Base-by-base conservation (phyloP, 2,888 invertebrate species). In the Caradrina clavipalpis region DNA sequence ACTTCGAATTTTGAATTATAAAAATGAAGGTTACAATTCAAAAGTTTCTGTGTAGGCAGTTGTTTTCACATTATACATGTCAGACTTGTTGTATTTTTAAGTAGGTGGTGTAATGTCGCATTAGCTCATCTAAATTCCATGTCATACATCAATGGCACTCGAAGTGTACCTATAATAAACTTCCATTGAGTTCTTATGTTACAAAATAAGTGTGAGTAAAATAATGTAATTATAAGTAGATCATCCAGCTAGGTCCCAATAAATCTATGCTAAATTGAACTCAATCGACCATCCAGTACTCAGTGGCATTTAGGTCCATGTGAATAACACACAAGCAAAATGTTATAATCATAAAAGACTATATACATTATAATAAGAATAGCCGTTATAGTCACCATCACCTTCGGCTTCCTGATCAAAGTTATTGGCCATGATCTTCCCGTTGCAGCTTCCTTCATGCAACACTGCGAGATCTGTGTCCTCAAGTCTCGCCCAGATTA, bases 401-500 rank as follows among this genome's bases (percentile, higher is more conserved):
- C n/a, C 22, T n/a, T 62, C 39, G 1, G 1, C 11, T 3, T 3
- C 17, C 8, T 11, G 7, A 1, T 11, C 1, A 13, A 17, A 1
- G 0, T 45, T 17, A 2, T 45, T 4, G 17, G 45, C 2, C 45
- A 15, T 1, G 4, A 17, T 47, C 35, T 49, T 19, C 11, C 31
- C 67, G 2, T 17, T 39, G 49, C 84, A 84, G 62, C 57, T 67
- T 2, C 84, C 84, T 0, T 82, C 76, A 31, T 76, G 83, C 11
- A 78, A 42, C 7, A 85, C 77, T 54, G 78, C 78, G 17, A 84
- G 63, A 42, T 85, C 78, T 15, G 21, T 4, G 35, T 89, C 86
- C 0, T 81, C 70, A 1, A 67, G 15, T 17, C 19, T 70, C 53
- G 49, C 83, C 86, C 21, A 61, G 15, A 22, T 82, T 57, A 66